A percentile compares a stretch with the other conserved stretches of the same genome.
phyloP scores from a whole-genome alignment of 1,140 invertebrate genomes.

The Phthorimaea operculella region DNA sequence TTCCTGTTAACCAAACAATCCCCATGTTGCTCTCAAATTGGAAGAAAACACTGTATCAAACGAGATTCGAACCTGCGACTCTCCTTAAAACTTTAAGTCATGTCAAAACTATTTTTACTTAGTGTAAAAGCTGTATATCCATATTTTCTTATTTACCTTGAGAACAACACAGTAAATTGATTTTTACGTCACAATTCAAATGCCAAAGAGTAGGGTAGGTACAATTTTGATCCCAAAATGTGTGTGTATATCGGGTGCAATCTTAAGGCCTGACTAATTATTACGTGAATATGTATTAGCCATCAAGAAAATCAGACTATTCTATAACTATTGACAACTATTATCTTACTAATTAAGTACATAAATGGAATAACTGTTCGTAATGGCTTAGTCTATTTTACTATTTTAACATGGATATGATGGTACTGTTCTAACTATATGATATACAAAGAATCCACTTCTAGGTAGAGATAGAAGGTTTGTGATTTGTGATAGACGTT shows the following conservation, averaged over 20 bases:
- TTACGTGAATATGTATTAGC: not conserved
- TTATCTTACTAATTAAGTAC: conserved; percentile 49
- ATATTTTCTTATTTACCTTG: no score
- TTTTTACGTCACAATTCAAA: no score
- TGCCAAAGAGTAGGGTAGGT: not conserved
- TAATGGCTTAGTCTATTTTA: conserved; percentile 11
- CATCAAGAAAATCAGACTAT: conserved; percentile 17
- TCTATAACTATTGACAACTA: conserved; percentile 42
- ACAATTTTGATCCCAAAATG: conserved; percentile 55
- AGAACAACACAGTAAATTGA: no score
- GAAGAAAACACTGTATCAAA: no score
- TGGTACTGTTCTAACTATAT: not conserved
- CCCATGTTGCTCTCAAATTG: no score
- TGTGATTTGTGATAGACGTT: no score
- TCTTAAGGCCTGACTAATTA: not conserved
- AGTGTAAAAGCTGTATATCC: no score
- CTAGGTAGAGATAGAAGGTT: no score
- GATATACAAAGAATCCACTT: not conserved
- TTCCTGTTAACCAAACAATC: no score
- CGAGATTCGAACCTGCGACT: no score
- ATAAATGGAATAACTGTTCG: conserved; percentile 26
- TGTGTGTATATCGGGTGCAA: conserved; percentile 8
- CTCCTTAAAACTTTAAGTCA: no score
- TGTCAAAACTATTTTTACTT: no score
- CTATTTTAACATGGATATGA: conserved; percentile 1